These are phyloP conservation scores for Turdus rufiventris DNA, from an alignment of 2,113 vertebrate species.

Conservation along the genomic window DNA sequence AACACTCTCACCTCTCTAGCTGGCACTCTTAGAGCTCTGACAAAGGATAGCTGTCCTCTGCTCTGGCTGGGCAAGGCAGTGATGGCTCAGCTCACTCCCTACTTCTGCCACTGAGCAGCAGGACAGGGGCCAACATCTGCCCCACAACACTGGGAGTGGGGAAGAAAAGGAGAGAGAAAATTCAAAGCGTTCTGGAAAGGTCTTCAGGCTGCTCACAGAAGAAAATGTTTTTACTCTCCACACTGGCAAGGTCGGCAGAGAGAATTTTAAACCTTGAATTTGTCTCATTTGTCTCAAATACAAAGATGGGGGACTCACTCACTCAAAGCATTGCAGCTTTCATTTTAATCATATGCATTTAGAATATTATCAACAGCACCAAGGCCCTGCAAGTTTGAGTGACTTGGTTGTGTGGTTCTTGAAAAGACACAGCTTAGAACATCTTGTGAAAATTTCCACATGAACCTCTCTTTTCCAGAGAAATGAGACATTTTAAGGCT, in stretches of 20 bases:
- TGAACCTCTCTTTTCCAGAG: neutral
- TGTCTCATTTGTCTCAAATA: neutral
- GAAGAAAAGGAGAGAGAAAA: neutral
- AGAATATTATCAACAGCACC: neutral
- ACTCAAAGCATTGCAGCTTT: neutral
- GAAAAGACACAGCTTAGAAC: neutral
- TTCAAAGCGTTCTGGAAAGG: neutral
- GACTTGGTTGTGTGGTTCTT: accelerated
- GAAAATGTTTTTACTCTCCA: neutral
- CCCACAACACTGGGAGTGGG: no score
- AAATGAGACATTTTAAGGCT: neutral
- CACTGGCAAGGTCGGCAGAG: neutral
- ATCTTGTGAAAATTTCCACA: neutral
- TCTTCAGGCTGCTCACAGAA: neutral
- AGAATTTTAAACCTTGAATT: neutral
- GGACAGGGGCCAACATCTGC: neutral
- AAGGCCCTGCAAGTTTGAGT: neutral
- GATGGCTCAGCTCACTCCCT: neutral
- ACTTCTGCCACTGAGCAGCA: neutral
- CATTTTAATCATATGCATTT: neutral
- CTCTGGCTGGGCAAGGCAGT: neutral
- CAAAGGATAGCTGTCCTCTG: neutral
- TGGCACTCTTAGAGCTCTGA: neutral
- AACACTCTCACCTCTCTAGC: neutral
- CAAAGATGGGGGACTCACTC: neutral